phyloP scores from a whole-genome alignment of 2,113 vertebrate genomes.

The Chrysemys picta region DNA sequence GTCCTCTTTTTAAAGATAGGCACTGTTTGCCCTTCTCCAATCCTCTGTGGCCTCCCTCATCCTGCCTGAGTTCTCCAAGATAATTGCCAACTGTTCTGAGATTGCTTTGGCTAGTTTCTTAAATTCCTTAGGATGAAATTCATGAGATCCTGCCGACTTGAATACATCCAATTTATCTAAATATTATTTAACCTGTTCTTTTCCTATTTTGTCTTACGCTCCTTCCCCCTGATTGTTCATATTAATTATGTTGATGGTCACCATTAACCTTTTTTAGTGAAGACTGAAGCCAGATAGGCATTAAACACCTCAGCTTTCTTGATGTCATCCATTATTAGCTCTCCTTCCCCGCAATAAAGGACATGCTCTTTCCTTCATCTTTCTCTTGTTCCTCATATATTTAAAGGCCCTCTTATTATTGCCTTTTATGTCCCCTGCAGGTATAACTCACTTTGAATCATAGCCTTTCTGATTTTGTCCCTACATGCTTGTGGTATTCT shows the following conservation, averaged over 20 bases:
- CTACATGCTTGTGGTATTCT: not conserved
- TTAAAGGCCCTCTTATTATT: not conserved
- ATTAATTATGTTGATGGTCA: not conserved
- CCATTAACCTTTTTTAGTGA: not conserved
- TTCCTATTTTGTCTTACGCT: not conserved
- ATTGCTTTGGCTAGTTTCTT: not conserved
- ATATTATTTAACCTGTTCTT: not conserved
- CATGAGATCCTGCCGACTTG: not conserved
- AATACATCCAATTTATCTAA: not conserved
- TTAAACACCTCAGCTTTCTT: not conserved
- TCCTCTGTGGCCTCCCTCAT: not conserved
- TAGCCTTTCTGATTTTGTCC: not conserved
- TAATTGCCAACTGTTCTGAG: not conserved
- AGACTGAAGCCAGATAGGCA: not conserved
- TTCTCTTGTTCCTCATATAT: not conserved
- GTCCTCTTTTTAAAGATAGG: not conserved
- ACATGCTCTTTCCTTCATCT: not conserved
- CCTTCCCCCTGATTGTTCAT: not conserved
- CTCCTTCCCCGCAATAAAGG: not conserved
- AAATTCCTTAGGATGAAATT: not conserved
- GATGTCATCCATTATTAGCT: not conserved
- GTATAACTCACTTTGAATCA: not conserved
- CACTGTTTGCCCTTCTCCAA: not conserved
- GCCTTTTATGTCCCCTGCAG: not conserved
- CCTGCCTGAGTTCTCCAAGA: not conserved